Evolutionary conservation across 1,140 invertebrate genomes (phyloP).

Genomic region (Euschistus heros): DNA sequence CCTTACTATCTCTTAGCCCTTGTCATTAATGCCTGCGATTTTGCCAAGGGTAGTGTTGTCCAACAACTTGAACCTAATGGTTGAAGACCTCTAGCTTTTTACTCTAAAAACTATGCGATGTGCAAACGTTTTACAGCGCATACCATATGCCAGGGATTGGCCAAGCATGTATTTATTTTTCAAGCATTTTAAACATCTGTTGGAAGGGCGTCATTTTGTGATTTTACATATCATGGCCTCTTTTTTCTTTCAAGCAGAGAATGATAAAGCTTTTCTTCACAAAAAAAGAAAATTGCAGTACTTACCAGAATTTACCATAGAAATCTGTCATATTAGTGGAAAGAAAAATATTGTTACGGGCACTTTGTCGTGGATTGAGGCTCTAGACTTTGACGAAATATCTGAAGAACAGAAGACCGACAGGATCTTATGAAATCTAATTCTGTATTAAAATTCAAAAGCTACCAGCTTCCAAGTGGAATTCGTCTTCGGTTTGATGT

Average conservation of each 20-base stretch:
- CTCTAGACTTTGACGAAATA: neutral
- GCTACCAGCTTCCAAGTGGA: neutral
- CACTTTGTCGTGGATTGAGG: neutral
- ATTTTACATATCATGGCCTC: neutral
- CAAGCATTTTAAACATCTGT: neutral
- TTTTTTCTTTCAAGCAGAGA: neutral
- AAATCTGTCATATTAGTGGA: neutral
- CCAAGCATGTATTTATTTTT: neutral
- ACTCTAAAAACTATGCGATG: no score
- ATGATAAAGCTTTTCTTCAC: neutral
- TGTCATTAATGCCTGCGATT: neutral
- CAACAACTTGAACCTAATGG: conserved; percentile 7
- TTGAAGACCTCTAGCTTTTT: conserved; percentile 13
- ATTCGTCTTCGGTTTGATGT: neutral
- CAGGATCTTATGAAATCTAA: neutral
- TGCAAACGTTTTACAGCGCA: no score
- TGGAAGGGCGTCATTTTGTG: neutral
- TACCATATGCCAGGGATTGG: neutral
- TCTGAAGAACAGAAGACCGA: neutral
- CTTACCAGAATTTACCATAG: neutral
- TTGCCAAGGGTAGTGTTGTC: neutral
- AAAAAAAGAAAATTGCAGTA: neutral
- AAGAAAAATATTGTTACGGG: neutral
- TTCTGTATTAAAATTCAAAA: no score
- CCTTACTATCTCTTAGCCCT: neutral